A percentile compares a stretch with the other conserved stretches of the same genome.
These are phyloP conservation scores for Andrena camellia DNA, from an alignment of 2,888 invertebrate species.

Conservation along the genomic window DNA sequence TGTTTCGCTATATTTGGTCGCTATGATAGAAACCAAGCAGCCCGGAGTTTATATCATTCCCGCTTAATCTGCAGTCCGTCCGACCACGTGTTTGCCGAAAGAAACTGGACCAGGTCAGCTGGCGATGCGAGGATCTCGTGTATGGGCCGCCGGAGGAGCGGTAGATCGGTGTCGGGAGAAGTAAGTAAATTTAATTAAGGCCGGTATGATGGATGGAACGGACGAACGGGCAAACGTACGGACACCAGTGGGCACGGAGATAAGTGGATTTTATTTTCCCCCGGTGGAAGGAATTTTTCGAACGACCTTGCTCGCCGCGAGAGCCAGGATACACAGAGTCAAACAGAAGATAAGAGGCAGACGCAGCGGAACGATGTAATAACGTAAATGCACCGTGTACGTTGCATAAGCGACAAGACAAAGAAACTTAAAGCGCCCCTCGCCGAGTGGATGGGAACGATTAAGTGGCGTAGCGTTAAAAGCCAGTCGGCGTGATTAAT, in stretches of 20 bases:
- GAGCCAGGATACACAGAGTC: background rate
- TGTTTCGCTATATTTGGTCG: slow-evolving; percentile 19
- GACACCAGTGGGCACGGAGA: slow-evolving; percentile 33
- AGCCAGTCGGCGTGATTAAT: slow-evolving; percentile 43
- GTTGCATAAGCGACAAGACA: slow-evolving; percentile 28
- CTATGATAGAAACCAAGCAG: background rate
- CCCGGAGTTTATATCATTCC: slow-evolving; percentile 18
- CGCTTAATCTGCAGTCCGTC: slow-evolving; percentile 18
- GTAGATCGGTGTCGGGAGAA: slow-evolving; percentile 26
- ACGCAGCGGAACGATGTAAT: slow-evolving; percentile 13
- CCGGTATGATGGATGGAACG: slow-evolving; percentile 36
- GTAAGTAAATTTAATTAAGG: slow-evolving; percentile 59
- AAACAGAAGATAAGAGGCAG: slow-evolving; percentile 20
- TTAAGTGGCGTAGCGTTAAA: slow-evolving; percentile 35
- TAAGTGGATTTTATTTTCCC: slow-evolving; percentile 45
- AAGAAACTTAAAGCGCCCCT: slow-evolving; percentile 18
- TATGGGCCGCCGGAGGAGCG: background rate
- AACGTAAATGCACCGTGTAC: slow-evolving; percentile 38
- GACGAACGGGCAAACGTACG: slow-evolving; percentile 10
- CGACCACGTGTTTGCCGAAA: slow-evolving; percentile 2
- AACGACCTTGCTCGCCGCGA: background rate
- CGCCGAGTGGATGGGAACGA: slow-evolving; percentile 13
- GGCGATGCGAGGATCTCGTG: background rate
- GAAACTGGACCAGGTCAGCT: slow-evolving; percentile 23
- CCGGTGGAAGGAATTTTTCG: background rate